phyloP scores from a whole-genome alignment of 2,888 invertebrate species.

The Omphaloscelis lunosa region DNA sequence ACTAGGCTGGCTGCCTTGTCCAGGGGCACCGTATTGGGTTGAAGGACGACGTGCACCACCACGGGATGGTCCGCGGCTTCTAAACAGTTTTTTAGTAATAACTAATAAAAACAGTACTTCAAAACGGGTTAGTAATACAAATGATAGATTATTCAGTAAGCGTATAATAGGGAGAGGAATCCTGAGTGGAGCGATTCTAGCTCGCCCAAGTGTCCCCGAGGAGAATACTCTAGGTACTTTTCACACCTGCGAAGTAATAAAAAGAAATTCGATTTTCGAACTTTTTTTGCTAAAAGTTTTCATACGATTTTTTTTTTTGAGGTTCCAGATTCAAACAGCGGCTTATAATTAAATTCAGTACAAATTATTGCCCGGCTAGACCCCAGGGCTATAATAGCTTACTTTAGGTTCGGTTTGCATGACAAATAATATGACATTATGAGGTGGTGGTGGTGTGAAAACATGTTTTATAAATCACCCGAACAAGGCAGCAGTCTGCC shows the following conservation, averaged over 20 bases:
- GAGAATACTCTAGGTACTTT: not conserved
- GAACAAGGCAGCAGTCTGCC: constrained; percentile 80
- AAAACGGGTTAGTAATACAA: too few relatives aligned
- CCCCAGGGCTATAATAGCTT: not conserved
- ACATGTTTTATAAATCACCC: constrained; percentile 65
- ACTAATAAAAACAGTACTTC: too few relatives aligned
- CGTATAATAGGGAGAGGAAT: too few relatives aligned
- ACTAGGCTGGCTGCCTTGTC: constrained; percentile 42
- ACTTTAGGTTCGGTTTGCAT: not conserved
- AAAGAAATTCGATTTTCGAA: not conserved
- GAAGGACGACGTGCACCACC: constrained; percentile 65
- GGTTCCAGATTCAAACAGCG: not conserved
- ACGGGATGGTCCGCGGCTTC: constrained; percentile 76
- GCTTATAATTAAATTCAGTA: not conserved
- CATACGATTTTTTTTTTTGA: not conserved
- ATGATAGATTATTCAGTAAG: too few relatives aligned
- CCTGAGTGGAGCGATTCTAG: not conserved
- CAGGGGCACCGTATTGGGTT: constrained; percentile 69
- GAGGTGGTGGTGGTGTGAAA: not conserved
- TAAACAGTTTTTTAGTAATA: too few relatives aligned
- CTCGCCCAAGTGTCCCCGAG: not conserved
- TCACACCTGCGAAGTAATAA: not conserved
- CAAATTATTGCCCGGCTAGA: not conserved
- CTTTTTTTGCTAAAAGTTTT: not conserved
- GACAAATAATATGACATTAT: not conserved